phyloP scores from a whole-genome alignment of 2,797 vertebrate genomes.

The Rhinella marina region DNA sequence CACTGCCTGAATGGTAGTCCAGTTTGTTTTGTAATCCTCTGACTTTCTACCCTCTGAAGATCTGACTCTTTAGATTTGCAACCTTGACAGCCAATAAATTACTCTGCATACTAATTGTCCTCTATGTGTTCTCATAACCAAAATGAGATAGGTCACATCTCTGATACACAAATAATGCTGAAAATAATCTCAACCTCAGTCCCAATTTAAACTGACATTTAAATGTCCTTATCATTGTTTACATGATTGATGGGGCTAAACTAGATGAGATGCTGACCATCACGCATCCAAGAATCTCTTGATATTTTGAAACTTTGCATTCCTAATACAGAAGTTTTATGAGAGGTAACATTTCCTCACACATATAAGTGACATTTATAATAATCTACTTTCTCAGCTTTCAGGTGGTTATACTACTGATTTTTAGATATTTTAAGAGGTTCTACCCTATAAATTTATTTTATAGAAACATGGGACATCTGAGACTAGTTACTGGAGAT shows the following conservation, averaged over 20 bases:
- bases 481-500: too few species aligned
- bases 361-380: neutral
- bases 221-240: conserved; percentile 24
- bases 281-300: neutral
- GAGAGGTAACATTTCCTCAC: neutral
- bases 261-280: neutral
- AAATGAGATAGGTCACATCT: conserved; percentile 20
- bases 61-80: conserved; percentile 23
- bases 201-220: conserved; percentile 17
- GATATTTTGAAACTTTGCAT: neutral
- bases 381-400: neutral
- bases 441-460: too few species aligned
- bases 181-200: conserved; percentile 11
- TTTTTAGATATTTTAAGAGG: too few species aligned
- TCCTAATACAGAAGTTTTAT: neutral
- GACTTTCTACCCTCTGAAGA: neutral
- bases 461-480: too few species aligned
- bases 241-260: neutral
- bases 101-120: conserved; percentile 1
- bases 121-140: conserved; percentile 23
- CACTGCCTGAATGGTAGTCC: neutral
- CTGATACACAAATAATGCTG: conserved; percentile 14
- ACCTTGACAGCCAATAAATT: conserved; percentile 5
- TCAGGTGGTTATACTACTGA: neutral
- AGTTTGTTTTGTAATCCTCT: neutral